Evolutionary conservation across 64 coral and sea anemone genomes (phyloP).

Genomic region (Porites australiensis): DNA sequence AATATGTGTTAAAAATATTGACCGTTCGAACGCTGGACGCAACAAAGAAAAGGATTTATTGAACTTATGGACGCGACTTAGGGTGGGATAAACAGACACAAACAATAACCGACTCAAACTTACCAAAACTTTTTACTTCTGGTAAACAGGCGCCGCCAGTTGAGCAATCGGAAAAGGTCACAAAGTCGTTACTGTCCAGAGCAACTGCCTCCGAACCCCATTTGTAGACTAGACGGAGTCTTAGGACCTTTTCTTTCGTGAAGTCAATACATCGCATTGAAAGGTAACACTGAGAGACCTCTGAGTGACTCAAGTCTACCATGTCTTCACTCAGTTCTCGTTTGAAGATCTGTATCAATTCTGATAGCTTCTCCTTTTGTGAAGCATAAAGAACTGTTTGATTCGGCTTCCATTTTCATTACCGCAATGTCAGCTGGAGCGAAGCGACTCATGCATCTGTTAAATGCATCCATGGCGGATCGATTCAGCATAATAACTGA

Average conservation of each 20-base stretch:
- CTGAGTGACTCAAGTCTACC: neutral
- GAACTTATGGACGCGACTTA: too few relatives aligned
- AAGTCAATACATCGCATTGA: too few relatives aligned
- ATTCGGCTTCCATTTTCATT: neutral
- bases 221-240: slow-evolving; percentile 1
- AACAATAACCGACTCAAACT: neutral
- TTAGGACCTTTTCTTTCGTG: neutral
- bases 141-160: neutral
- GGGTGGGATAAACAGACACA: too few relatives aligned
- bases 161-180: neutral
- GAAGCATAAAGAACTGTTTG: neutral
- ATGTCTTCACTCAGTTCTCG: neutral
- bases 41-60: too few relatives aligned
- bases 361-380: neutral
- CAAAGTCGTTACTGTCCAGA: slow-evolving; percentile 13
- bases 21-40: too few relatives aligned
- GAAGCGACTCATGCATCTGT: neutral
- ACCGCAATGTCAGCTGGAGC: neutral
- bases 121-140: neutral
- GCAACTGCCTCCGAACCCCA: neutral
- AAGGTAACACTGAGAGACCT: neutral
- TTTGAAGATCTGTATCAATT: neutral
- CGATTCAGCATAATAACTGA: neutral
- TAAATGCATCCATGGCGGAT: neutral
- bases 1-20: too few relatives aligned